Base-by-base conservation (phyloP, 1,140 invertebrate species). In the Drosophila lacteicornis region DNA sequence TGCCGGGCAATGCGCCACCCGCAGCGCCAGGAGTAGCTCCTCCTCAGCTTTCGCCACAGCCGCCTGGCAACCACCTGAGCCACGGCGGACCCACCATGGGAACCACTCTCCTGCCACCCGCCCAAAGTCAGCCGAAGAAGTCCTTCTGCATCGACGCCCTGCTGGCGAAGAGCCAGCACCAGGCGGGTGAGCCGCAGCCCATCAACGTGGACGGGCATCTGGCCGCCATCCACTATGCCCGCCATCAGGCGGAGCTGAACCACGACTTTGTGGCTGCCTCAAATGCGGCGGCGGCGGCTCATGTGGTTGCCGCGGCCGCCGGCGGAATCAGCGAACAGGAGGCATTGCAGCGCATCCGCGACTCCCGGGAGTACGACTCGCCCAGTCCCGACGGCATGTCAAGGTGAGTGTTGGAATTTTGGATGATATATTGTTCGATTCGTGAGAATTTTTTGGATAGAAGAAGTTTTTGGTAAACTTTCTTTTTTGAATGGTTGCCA, bases 121-220 rank as follows among this genome's bases (percentile, higher is more conserved):
- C 83, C 36, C 83, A 83, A 42, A 87, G 83, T 46, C 91, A 92
- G 50, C 92, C 92, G 9, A 95, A 94, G 58, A 94, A 94, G 11
- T 95, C 95, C 0, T 96, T 96, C 80, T 96, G 95, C 80, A 96
- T 96, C 58, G 95, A 96, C 55, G 95, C 95, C 0, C 85, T 96
- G n/a, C 80, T 96, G 13, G 95, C 92, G 30, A 92, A 93, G 69
- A 93, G 75, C 46, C 92, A 75, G 55, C 68, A 82, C 45, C 76
- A 69, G 38, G 17, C 71, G 27, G 67, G 57, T n/a, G 75, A 77
- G 40, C 56, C 42, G 30, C 71, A 13, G 13, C 65, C 15, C 25
- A 80, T 84, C 33, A 74, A 88, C 17, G 80, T 78, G n/a, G 85
- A 79, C 4, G 85, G 92, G 60, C 91, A 88, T 7, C 46, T 92